Conservation (phyloP, 2,888 invertebrate species). For the Andricus quercusramuli region DNA sequence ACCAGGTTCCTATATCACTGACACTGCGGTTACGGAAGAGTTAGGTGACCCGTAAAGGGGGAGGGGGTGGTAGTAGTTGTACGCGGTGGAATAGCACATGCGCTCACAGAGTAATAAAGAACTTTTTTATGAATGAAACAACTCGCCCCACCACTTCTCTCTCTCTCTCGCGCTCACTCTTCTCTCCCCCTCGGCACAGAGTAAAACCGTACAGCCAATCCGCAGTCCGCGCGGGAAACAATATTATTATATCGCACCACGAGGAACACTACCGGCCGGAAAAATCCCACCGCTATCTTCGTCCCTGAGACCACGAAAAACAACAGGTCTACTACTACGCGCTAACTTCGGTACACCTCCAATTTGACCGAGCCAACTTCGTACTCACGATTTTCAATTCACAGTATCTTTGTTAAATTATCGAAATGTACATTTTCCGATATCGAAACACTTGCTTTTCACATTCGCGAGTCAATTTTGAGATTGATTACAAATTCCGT, state of each 20-base stretch:
- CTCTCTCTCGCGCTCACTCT: conserved; percentile 39
- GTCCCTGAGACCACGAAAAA: background rate
- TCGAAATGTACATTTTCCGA: too few species aligned
- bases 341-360: background rate
- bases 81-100: conserved; percentile 76
- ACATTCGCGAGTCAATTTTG: too few species aligned
- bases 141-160: conserved; percentile 55
- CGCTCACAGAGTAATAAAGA: conserved; percentile 76
- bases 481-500: background rate
- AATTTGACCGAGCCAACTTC: conserved; percentile 29
- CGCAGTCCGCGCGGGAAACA: conserved; percentile 73
- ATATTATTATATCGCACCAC: conserved; percentile 72
- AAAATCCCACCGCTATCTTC: background rate
- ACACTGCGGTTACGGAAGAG: conserved; percentile 59
- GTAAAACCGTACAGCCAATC: conserved; percentile 66
- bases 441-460: too few species aligned
- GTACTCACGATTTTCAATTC: conserved; percentile 40
- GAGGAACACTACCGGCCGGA: conserved; percentile 56
- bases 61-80: conserved; percentile 52
- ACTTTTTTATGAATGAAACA: conserved; percentile 79
- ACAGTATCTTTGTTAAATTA: background rate
- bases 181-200: conserved; percentile 42
- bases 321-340: background rate
- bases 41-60: conserved; percentile 46
- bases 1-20: conserved; percentile 50